phyloP scores from a whole-genome alignment of 1,140 invertebrate genomes.

The Ceratosolen solmsi region DNA sequence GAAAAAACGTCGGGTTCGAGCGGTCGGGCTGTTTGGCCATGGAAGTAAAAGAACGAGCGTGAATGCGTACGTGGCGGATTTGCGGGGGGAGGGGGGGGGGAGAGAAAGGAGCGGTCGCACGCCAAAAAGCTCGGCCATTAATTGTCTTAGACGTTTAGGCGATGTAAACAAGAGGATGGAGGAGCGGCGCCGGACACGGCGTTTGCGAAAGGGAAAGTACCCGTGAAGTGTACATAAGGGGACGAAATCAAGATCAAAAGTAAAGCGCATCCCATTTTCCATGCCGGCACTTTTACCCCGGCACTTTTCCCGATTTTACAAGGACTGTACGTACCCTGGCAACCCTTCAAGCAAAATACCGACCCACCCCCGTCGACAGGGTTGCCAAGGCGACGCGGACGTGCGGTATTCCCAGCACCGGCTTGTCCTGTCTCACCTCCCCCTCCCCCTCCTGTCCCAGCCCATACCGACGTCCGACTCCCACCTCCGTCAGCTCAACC shows the following conservation, averaged over 20 bases:
- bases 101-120: background rate
- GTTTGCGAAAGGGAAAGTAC: constrained; percentile 67
- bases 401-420: constrained; percentile 61
- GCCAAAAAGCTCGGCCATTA: constrained; percentile 55
- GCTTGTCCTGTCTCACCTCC: constrained; percentile 17
- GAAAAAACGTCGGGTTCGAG: constrained; percentile 37
- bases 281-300: constrained; percentile 25
- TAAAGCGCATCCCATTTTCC: constrained; percentile 54
- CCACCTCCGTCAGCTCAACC: background rate
- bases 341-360: constrained; percentile 69
- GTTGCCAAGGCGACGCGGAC: constrained; percentile 67
- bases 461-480: background rate
- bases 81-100: background rate
- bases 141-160: constrained; percentile 68
- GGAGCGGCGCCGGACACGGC: background rate
- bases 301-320: constrained; percentile 67
- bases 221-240: constrained; percentile 24
- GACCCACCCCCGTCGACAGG: constrained; percentile 54
- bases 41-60: constrained; percentile 28
- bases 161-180: constrained; percentile 61
- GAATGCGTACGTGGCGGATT: no score
- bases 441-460: background rate
- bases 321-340: constrained; percentile 66
- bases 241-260: constrained; percentile 65
- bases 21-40: constrained; percentile 40